These are phyloP conservation scores for Cherax destructor DNA, from an alignment of 1,140 invertebrate species.

Conservation along the genomic window DNA sequence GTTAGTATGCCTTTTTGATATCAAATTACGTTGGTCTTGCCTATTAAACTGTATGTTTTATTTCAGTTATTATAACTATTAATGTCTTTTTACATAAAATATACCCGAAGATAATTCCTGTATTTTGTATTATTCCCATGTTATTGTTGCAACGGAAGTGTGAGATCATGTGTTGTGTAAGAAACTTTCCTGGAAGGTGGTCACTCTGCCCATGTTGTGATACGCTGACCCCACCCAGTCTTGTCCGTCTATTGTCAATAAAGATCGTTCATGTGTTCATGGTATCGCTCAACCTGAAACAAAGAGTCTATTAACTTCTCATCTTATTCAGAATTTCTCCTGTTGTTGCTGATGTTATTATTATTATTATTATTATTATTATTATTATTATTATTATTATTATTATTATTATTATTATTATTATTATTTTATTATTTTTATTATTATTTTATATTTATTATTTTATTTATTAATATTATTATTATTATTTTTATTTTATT, in stretches of 20 bases:
- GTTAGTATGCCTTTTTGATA: constrained; percentile 1
- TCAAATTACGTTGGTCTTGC: background rate
- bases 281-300: constrained; percentile 3
- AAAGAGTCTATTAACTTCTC: background rate
- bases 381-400: too few relatives aligned
- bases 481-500: too few relatives aligned
- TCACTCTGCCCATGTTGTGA: constrained; percentile 65
- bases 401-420: too few relatives aligned
- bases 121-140: constrained; percentile 14
- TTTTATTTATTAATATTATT: too few relatives aligned
- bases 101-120: background rate
- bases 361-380: too few relatives aligned
- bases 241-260: constrained; percentile 70
- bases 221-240: constrained; percentile 55
- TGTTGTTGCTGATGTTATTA: too few relatives aligned
- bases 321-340: too few relatives aligned
- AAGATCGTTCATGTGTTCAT: constrained; percentile 64
- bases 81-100: constrained; percentile 11
- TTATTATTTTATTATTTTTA: too few relatives aligned
- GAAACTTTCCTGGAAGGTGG: constrained; percentile 36
- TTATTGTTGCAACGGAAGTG: constrained; percentile 4
- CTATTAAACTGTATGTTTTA: constrained; percentile 15
- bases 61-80: constrained; percentile 1
- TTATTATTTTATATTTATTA: too few relatives aligned
- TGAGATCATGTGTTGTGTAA: background rate